These are phyloP conservation scores for Leucophora obtusa DNA, from an alignment of 2,888 invertebrate genomes.

Conservation along the genomic window DNA sequence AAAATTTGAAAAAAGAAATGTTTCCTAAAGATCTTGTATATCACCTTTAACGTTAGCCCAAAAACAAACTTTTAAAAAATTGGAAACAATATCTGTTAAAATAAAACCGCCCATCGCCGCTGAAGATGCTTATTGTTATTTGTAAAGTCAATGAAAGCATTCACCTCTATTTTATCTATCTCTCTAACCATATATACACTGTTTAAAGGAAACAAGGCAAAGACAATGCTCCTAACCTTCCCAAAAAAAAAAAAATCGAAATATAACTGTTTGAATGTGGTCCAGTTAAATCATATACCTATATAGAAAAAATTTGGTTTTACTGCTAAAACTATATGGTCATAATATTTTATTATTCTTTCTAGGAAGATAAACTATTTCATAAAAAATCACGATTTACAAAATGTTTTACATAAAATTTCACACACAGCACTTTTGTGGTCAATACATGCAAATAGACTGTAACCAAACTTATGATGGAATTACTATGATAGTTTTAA, in stretches of 20 bases:
- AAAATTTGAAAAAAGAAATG: constrained; percentile 16
- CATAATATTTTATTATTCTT: constrained; percentile 21
- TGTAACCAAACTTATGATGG: too few species aligned
- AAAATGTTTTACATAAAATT: constrained; percentile 65
- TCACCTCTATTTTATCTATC: constrained; percentile 55
- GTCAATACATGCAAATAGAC: too few species aligned
- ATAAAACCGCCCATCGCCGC: constrained; percentile 76
- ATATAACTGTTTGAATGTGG: constrained; percentile 61
- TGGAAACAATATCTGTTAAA: constrained; percentile 76
- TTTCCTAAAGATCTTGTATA: constrained; percentile 55
- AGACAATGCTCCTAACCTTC: constrained; percentile 36
- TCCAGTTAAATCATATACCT: constrained; percentile 66
- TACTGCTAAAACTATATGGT: not conserved
- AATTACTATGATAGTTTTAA: too few species aligned
- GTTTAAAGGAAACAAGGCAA: constrained; percentile 1
- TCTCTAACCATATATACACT: constrained; percentile 51
- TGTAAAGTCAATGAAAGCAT: constrained; percentile 63
- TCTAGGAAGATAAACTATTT: constrained; percentile 15
- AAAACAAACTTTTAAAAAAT: constrained; percentile 7
- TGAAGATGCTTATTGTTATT: constrained; percentile 66
- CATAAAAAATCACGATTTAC: constrained; percentile 63
- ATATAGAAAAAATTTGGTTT: constrained; percentile 21
- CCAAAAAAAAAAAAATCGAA: constrained; percentile 13
- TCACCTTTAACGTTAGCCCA: constrained; percentile 53
- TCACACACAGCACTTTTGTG: constrained; percentile 40